Evolutionary conservation across 2,888 invertebrate species (phyloP).

Genomic region (Nephrotoma guestfalica): DNA sequence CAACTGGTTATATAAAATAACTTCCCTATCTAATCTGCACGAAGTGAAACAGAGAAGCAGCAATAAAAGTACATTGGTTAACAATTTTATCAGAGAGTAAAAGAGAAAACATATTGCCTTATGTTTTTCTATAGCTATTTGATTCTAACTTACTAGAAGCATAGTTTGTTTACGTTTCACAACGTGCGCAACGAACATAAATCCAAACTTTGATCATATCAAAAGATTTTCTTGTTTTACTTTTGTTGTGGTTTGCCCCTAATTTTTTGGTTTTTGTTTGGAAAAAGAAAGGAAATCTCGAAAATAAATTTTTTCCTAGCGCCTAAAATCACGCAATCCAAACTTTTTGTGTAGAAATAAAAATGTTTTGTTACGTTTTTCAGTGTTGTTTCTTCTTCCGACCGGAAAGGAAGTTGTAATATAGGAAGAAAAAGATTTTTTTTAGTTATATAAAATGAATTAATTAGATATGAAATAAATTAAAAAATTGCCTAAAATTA

Average conservation of each 20-base stretch:
- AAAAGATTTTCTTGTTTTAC: not conserved
- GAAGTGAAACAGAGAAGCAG: not conserved
- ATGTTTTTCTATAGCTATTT: not conserved
- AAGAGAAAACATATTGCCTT: not conserved
- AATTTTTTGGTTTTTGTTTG: not conserved
- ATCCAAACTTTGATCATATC: not conserved
- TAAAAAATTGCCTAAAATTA: not conserved
- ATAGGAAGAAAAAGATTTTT: not conserved
- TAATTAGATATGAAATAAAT: not conserved
- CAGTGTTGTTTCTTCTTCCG: conserved; percentile 5
- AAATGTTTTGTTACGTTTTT: not conserved
- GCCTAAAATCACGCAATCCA: not conserved
- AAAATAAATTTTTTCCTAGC: not conserved
- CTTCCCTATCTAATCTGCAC: not conserved
- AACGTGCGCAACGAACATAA: not conserved
- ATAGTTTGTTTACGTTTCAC: not conserved
- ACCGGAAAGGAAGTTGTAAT: conserved; percentile 1
- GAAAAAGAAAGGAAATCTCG: not conserved
- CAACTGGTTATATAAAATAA: not conserved
- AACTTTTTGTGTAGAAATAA: not conserved
- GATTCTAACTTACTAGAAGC: not conserved
- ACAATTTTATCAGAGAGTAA: not conserved
- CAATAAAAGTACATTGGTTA: not conserved
- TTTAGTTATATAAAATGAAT: not conserved
- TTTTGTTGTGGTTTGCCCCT: not conserved